phyloP scores from a whole-genome alignment of 2,888 invertebrate species.

The Dicycla oo region DNA sequence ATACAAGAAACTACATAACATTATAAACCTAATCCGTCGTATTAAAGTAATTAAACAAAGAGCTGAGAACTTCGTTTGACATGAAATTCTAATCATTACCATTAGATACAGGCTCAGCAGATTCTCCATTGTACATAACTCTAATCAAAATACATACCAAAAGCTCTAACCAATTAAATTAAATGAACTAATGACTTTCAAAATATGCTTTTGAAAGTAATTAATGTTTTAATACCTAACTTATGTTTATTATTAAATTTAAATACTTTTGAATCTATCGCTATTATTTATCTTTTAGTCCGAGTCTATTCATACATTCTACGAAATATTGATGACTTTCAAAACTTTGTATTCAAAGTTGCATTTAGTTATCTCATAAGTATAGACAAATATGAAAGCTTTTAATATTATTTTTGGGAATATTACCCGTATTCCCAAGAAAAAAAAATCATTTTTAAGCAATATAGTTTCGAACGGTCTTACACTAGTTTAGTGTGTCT shows the following conservation, averaged over 20 bases:
- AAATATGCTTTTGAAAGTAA: conserved; percentile 5
- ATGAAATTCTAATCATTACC: not conserved
- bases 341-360: not conserved
- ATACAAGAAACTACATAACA: not conserved
- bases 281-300: not conserved
- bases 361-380: not conserved
- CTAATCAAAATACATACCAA: not conserved
- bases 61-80: too few relatives aligned
- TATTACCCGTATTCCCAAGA: too few relatives aligned
- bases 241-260: conserved; percentile 8
- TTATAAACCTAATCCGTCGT: not conserved
- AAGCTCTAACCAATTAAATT: not conserved
- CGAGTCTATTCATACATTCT: not conserved
- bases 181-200: not conserved
- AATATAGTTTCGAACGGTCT: not conserved
- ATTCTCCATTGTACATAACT: not conserved
- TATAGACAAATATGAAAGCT: not conserved
- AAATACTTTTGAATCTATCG: conserved; percentile 2
- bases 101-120: not conserved
- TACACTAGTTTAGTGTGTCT: too few relatives aligned
- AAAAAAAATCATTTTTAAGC: not conserved
- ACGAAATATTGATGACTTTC: conserved; percentile 15
- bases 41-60: not conserved
- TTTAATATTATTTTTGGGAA: too few relatives aligned
- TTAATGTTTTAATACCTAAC: not conserved